Evolutionary conservation across 2,113 vertebrate species (phyloP).

Genomic region (Chrysemys picta): DNA sequence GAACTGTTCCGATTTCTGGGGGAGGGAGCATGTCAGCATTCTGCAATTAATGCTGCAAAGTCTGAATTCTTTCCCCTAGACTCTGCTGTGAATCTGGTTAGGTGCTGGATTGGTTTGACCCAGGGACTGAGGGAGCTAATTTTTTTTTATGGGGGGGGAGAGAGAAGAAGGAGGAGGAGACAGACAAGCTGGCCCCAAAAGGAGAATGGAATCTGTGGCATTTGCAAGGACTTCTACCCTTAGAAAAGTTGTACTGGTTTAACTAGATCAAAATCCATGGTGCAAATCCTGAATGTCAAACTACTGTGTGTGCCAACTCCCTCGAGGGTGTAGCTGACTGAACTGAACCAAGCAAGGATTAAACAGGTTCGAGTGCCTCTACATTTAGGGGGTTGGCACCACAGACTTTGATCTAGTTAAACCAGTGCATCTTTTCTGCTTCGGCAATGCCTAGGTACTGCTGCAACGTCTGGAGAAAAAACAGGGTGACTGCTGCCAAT

Average conservation of each 20-base stretch:
- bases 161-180: too few species aligned
- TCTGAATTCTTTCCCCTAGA: background rate
- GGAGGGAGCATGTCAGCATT: too few species aligned
- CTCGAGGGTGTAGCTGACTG: background rate
- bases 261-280: slow-evolving; percentile 14
- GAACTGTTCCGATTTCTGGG: too few species aligned
- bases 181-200: accelerated
- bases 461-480: background rate
- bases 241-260: background rate
- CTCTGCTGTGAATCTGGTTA: background rate
- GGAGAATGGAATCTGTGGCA: too few species aligned
- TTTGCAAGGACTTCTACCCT: background rate
- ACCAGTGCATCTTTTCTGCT: background rate
- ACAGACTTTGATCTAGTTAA: background rate
- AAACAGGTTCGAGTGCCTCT: background rate
- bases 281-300: slow-evolving; percentile 30
- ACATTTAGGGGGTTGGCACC: background rate
- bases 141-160: too few species aligned
- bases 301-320: background rate
- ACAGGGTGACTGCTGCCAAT: background rate
- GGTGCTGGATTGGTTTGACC: background rate
- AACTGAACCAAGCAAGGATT: background rate
- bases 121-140: too few species aligned
- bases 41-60: background rate
- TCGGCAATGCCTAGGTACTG: background rate